Base-by-base conservation (phyloP, 2,113 vertebrate species). In the Triplophysa siluroides region DNA sequence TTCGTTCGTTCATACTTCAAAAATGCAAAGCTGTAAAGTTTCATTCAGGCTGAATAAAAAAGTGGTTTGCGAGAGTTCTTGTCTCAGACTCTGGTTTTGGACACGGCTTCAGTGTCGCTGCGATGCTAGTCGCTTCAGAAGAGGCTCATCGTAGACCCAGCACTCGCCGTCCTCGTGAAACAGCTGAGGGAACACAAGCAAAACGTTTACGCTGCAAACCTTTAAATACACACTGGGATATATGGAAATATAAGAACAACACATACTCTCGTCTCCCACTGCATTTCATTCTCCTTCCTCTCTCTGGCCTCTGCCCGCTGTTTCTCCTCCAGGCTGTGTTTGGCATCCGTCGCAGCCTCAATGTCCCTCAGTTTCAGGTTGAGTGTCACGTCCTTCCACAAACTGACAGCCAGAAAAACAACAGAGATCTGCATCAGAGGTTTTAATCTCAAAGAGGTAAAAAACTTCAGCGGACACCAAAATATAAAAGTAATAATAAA, bases 161-260 rank as follows among this genome's bases (percentile, higher is more conserved):
- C 96, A 98, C 85, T 99, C 97, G 19, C 98, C 97, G 1, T 99
- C 98, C 90, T 99, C 97, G 0, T 99, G 98, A 92, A 99, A 99
- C 1, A 99, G 82, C 97, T 99, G 75, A 89, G 56, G 85, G 64
- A 89, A 23, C 88, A 54, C 14, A 71, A 62, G 88, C 56, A 83
- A 72, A 75, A n/a, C 19, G 41, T 56, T 13, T 62, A 83, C 13
- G 66, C n/a, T 65, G 33, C 14, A 29, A 9, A 75, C 13, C n/a
- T 9, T 65, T 2, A 11, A 26, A 24, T 12, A 63, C 61, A 29
- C 24, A 29, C 61, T 63, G 16, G 6, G 8, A 71, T 29, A 33
- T 14, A 16, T 24, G 3, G 8, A 11, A 13, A 11, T 52, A 60
- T 24, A 63, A 45, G 24, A 10, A 68, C 26, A 10, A 63, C 38